Evolutionary conservation across 2,113 vertebrate species (phyloP).

Genomic region (Vulpes ferrilata): DNA sequence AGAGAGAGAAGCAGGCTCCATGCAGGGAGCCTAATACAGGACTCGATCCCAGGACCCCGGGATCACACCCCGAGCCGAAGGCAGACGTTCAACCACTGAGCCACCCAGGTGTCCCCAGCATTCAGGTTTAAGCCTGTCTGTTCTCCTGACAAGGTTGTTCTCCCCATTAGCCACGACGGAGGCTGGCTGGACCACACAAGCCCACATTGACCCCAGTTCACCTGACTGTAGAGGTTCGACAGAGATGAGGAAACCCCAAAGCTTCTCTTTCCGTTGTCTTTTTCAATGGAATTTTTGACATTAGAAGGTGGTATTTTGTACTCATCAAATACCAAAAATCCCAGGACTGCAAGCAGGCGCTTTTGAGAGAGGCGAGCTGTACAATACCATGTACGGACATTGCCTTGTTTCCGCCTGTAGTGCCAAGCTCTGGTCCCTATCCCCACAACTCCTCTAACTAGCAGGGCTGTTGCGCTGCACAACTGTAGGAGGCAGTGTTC

Average conservation of each 20-base stretch:
- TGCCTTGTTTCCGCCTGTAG: background rate
- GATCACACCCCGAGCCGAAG: too few relatives aligned
- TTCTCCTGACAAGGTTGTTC: background rate
- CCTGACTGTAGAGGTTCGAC: background rate
- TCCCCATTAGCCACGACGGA: background rate
- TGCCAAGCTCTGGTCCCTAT: background rate
- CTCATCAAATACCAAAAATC: conserved; percentile 66
- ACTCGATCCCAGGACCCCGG: too few relatives aligned
- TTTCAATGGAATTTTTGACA: conserved; percentile 67
- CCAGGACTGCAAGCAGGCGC: background rate
- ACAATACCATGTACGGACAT: background rate
- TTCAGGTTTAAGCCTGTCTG: conserved; percentile 1
- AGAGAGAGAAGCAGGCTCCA: too few relatives aligned
- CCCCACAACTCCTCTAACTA: background rate
- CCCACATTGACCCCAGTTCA: background rate
- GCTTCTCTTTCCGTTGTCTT: background rate
- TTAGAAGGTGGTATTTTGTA: conserved; percentile 63
- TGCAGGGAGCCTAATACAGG: too few relatives aligned
- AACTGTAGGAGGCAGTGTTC: background rate
- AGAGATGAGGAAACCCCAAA: background rate
- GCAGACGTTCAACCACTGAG: too few relatives aligned
- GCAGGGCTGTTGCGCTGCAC: background rate
- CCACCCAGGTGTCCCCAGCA: background rate
- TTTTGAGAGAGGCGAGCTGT: background rate
- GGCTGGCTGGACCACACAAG: background rate